phyloP scores from a whole-genome alignment of 2,888 invertebrate genomes.

The Macrophya annulata region DNA sequence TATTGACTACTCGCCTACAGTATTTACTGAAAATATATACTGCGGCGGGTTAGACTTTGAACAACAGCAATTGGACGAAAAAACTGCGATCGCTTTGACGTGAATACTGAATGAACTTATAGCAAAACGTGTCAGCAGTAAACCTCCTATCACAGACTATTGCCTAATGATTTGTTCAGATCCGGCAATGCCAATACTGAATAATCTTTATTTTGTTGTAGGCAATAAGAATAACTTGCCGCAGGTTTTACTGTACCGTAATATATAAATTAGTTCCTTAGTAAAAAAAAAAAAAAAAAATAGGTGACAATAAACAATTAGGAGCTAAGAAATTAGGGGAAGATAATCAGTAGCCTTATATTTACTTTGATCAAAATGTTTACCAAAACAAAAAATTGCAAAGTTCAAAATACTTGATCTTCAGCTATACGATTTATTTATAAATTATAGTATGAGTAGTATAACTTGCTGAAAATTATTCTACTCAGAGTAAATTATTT shows the following conservation, averaged over 20 bases:
- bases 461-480: not conserved
- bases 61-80: conserved; percentile 39
- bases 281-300: not conserved
- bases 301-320: conserved; percentile 40
- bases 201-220: conserved; percentile 18
- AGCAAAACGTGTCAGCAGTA: not conserved
- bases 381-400: not conserved
- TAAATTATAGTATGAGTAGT: not conserved
- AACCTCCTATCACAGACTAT: not conserved
- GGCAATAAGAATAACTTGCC: not conserved
- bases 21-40: conserved; percentile 30
- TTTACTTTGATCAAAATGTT: conserved; percentile 7
- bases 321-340: not conserved
- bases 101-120: conserved; percentile 29
- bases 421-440: not conserved
- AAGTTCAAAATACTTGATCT: not conserved
- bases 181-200: not conserved
- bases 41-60: conserved; percentile 42
- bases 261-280: conserved; percentile 36
- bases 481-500: not conserved
- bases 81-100: conserved; percentile 49
- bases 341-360: conserved; percentile 16
- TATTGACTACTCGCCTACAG: conserved; percentile 56
- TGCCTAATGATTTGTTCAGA: not conserved
- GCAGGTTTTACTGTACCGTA: conserved; percentile 8